Conservation (phyloP, 2,113 vertebrate species). For the Scalopus aquaticus region DNA sequence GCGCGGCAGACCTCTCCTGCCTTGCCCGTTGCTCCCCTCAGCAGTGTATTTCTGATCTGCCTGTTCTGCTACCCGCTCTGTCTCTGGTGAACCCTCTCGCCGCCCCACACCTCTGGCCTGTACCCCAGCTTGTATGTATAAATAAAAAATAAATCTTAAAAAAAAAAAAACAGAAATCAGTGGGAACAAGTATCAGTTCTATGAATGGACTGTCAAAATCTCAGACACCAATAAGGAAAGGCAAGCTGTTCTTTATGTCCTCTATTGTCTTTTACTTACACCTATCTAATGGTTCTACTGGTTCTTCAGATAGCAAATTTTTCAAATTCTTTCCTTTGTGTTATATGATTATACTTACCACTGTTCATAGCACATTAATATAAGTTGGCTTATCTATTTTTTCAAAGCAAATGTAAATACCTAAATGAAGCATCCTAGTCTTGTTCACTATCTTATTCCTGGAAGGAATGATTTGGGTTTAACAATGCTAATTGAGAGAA, state of each 20-base stretch:
- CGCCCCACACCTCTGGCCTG: too few relatives aligned
- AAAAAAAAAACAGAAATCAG: too few relatives aligned
- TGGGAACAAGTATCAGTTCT: neutral
- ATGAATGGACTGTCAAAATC: neutral
- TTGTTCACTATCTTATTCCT: neutral
- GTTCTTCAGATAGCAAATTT: neutral
- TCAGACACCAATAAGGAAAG: neutral
- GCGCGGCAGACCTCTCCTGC: too few relatives aligned
- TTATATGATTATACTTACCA: neutral
- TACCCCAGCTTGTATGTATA: too few relatives aligned
- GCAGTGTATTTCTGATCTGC: too few relatives aligned
- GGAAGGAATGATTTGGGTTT: neutral
- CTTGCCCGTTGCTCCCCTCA: too few relatives aligned
- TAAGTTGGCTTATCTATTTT: neutral
- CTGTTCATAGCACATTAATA: neutral
- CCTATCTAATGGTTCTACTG: neutral
- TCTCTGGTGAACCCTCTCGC: too few relatives aligned
- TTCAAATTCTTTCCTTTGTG: neutral
- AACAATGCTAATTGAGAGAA: neutral
- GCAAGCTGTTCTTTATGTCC: neutral
- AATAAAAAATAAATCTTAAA: too few relatives aligned
- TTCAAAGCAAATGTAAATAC: neutral
- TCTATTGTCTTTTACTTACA: neutral
- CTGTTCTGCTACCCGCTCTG: too few relatives aligned
- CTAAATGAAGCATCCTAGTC: neutral